Percentiles rank a stretch among this genome's conserved stretches.
phyloP scores from a whole-genome alignment of 2,797 vertebrate species.

The Graptemys geographica region DNA sequence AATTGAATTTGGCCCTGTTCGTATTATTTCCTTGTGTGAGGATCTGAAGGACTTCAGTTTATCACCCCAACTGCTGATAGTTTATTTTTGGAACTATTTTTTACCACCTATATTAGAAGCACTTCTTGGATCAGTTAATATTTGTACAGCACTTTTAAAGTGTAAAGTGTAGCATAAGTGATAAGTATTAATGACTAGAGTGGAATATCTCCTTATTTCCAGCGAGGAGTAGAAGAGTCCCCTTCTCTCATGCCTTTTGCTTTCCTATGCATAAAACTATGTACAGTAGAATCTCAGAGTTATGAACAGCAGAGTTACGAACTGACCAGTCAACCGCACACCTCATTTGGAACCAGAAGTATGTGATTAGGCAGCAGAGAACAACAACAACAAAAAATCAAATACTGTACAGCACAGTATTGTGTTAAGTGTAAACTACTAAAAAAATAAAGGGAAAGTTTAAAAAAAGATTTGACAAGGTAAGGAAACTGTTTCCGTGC shows the following conservation, averaged over 20 bases:
- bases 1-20: background rate
- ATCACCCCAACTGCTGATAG: background rate
- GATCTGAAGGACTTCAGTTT: constrained; percentile 27
- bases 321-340: no score
- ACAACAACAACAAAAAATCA: no score
- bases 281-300: no score
- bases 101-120: constrained; percentile 32
- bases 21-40: background rate
- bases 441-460: no score
- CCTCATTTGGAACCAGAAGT: no score
- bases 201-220: constrained; percentile 18
- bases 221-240: background rate
- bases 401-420: no score
- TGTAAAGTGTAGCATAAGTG: constrained; percentile 49
- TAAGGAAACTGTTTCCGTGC: no score
- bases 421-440: no score
- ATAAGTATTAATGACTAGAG: constrained; percentile 65
- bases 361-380: no score
- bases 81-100: constrained; percentile 46
- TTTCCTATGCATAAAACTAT: constrained; percentile 19
- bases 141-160: constrained; percentile 61
- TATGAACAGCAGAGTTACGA: no score
- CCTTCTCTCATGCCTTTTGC: background rate
- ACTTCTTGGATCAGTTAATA: constrained; percentile 49
- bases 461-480: no score